Evolutionary conservation across 2,113 vertebrate genomes (phyloP).

Genomic region (Boleophthalmus pectinirostris): DNA sequence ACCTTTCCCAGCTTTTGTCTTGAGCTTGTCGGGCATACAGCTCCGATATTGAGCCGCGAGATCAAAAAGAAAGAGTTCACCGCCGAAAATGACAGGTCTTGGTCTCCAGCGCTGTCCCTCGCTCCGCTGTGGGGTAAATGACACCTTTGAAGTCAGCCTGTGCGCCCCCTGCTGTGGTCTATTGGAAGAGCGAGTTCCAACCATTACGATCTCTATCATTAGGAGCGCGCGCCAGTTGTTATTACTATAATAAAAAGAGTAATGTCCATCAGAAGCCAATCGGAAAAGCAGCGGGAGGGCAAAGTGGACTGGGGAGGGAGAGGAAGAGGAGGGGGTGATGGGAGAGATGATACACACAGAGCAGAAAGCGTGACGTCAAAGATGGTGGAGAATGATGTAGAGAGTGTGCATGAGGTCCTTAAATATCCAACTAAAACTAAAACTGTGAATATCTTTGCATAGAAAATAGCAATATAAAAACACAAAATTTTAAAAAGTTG

Average conservation of each 20-base stretch:
- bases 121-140: conserved; percentile 61
- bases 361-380: conserved; percentile 5
- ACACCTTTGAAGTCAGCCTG: conserved; percentile 57
- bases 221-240: conserved; percentile 48
- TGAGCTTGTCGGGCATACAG: neutral
- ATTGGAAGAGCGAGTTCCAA: conserved; percentile 39
- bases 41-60: conserved; percentile 17
- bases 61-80: conserved; percentile 40
- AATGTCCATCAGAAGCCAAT: conserved; percentile 68
- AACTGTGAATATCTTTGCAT: too few relatives aligned
- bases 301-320: conserved; percentile 31
- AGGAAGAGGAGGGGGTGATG: neutral
- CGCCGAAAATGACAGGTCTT: conserved; percentile 41
- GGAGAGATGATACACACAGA: conserved; percentile 1
- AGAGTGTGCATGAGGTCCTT: neutral
- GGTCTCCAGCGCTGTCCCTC: conserved; percentile 13
- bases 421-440: too few relatives aligned
- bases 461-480: neutral
- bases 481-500: neutral
- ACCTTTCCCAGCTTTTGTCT: conserved; percentile 13
- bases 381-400: conserved; percentile 3
- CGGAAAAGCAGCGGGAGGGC: conserved; percentile 60
- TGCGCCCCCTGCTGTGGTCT: conserved; percentile 50
- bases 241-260: conserved; percentile 60
- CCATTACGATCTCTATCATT: conserved; percentile 66